Evolutionary conservation across 1,140 invertebrate genomes (phyloP).

Genomic region (Telenomus remus): DNA sequence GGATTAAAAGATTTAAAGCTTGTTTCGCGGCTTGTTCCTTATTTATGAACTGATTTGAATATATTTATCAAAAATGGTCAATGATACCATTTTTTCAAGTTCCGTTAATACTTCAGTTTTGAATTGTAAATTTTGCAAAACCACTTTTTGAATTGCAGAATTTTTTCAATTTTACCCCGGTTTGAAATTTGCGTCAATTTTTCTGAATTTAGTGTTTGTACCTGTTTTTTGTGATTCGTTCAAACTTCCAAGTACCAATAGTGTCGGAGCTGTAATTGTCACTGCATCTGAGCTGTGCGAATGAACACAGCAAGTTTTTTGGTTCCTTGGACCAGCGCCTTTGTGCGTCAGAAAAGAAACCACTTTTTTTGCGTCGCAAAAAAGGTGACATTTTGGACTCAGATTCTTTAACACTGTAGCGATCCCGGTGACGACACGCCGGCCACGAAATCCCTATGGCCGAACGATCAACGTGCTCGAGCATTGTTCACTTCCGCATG

Average conservation of each 20-base stretch:
- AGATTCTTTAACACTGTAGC: conserved; percentile 30
- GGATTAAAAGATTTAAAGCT: no score
- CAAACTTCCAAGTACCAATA: conserved; percentile 70
- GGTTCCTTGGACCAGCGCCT: conserved; percentile 64
- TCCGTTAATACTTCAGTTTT: no score
- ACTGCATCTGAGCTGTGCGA: conserved; percentile 65
- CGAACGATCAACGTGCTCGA: conserved; percentile 65
- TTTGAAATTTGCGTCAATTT: background rate
- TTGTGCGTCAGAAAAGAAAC: conserved; percentile 29
- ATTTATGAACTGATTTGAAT: no score
- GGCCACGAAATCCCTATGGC: conserved; percentile 66
- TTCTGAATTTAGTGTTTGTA: conserved; percentile 28
- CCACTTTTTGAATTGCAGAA: no score
- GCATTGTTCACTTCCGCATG: conserved; percentile 58
- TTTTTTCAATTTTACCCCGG: no score
- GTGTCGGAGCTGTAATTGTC: conserved; percentile 67
- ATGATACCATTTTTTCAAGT: no score
- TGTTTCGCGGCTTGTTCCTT: no score
- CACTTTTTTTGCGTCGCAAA: conserved; percentile 44
- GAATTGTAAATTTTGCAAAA: no score
- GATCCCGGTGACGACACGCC: conserved; percentile 52
- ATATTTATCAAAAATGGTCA: no score
- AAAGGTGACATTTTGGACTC: conserved; percentile 50
- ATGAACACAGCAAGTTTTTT: conserved; percentile 65
- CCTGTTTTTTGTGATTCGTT: conserved; percentile 63